Evolutionary conservation across 2,888 invertebrate species (phyloP), one percentile per base, ranked within the genome.

Genomic region (Mythimna pallens): DNA sequence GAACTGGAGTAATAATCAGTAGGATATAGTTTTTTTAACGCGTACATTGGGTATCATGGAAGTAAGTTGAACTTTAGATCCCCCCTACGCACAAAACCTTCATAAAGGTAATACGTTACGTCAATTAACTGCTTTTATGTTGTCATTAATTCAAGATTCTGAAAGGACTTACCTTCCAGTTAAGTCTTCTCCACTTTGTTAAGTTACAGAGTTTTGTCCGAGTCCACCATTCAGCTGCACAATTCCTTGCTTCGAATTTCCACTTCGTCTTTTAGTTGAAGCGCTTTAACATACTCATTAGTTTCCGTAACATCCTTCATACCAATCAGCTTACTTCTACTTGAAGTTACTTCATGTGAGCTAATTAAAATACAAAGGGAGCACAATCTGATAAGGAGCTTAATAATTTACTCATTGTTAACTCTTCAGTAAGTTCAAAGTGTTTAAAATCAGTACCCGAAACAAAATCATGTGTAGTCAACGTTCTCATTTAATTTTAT

Each of bases 301-400:
- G 55, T 52, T 81, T 58, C 17, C 25, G 0, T 17, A 59, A 63
- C 36, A 59, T 62, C 59, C 80, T 78, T 70, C 70, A 72, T 58
- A 76, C 58, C n/a, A 70, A 14, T 12, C 43, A 62, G 73, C 57
- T 65, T 79, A 61, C 57, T 55, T 57, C 43, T 69, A 55, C 59
- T 61, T 59, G 30, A 64, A 65, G 64, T 70, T 36, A 74, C 54
- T 70, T 80, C 70, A 84, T 61, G 54, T 69, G 58, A 71, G 63
- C 68, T 71, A 83, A 75, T 76, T 80, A 83, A 80, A 70, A 83
- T 65, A 70, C 71, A 83, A 62, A 74, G 70, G 80, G 54, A 20
- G 30, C 47, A 36, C 68, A 73, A 76, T 81, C 81, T 65, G 55
- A 58, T 84, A 84, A 82, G 82, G 66, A 64, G 78, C 82, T 84